Evolutionary conservation across 2,113 vertebrate species (phyloP).

Genomic region (Suncus etruscus): DNA sequence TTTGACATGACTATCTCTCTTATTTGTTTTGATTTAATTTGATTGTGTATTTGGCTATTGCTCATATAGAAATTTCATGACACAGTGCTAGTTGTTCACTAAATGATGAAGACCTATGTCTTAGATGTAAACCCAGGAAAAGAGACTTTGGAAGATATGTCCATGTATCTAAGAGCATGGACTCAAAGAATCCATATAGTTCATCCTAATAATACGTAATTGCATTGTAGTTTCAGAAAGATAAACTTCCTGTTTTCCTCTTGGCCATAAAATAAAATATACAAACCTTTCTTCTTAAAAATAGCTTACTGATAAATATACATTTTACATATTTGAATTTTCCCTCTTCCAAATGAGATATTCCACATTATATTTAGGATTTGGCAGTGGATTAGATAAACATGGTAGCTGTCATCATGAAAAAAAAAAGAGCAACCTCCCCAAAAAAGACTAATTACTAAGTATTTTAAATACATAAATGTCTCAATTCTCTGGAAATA

Average conservation of each 20-base stretch:
- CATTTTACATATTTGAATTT: background rate
- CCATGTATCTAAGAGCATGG: background rate
- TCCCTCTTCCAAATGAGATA: background rate
- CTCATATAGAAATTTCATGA: background rate
- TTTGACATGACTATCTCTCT: constrained; percentile 2
- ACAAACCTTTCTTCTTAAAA: background rate
- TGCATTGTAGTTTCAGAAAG: background rate
- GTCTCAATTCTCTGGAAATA: background rate
- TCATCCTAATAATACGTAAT: background rate
- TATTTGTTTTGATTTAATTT: background rate
- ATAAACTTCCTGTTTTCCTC: background rate
- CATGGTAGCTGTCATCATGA: background rate
- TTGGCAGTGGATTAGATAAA: background rate
- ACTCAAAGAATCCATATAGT: background rate
- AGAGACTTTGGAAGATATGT: background rate
- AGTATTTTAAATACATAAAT: background rate
- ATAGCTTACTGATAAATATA: background rate
- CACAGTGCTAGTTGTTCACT: background rate
- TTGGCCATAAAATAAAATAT: background rate
- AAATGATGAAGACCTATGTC: background rate
- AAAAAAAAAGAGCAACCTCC: background rate
- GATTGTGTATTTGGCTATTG: background rate
- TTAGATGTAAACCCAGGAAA: background rate
- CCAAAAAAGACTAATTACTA: background rate
- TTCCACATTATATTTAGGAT: background rate